Conservation (phyloP, 2,797 vertebrate species). For the Periophthalmus magnuspinnatus region DNA sequence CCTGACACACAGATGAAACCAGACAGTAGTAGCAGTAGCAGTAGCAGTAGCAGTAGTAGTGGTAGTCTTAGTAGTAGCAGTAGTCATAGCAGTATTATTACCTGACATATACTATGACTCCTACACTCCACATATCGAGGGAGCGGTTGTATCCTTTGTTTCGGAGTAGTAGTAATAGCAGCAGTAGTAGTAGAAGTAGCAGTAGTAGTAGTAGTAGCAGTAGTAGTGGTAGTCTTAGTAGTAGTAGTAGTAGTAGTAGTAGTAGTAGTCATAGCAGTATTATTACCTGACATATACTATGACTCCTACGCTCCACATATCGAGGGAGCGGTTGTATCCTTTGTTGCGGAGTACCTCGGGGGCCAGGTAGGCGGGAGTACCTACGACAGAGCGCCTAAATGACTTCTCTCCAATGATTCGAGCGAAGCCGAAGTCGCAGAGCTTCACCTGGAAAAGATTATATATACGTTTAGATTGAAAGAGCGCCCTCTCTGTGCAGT, state of each 20-base stretch:
- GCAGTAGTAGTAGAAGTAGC: neutral
- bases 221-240: neutral
- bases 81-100: neutral
- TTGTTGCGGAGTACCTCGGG: constrained; percentile 96
- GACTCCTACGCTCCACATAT: constrained; percentile 98
- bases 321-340: constrained; percentile 96
- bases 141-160: no score
- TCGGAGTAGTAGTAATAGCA: neutral
- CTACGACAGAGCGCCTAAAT: constrained; percentile 95
- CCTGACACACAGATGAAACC: no score
- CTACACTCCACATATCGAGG: no score
- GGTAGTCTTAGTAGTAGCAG: neutral
- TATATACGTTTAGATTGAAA: neutral
- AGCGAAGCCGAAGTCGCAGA: constrained; percentile 97
- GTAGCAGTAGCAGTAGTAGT: neutral
- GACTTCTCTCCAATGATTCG: constrained; percentile 98
- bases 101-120: no score
- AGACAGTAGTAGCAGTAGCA: neutral
- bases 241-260: neutral
- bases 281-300: constrained; percentile 88
- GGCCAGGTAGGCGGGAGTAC: constrained; percentile 93
- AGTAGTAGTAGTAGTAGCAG: neutral
- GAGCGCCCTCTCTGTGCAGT: neutral
- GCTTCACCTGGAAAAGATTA: constrained; percentile 85
- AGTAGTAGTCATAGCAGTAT: neutral